Base-by-base conservation (phyloP, 2,888 invertebrate genomes). In the Patella pellucida region DNA sequence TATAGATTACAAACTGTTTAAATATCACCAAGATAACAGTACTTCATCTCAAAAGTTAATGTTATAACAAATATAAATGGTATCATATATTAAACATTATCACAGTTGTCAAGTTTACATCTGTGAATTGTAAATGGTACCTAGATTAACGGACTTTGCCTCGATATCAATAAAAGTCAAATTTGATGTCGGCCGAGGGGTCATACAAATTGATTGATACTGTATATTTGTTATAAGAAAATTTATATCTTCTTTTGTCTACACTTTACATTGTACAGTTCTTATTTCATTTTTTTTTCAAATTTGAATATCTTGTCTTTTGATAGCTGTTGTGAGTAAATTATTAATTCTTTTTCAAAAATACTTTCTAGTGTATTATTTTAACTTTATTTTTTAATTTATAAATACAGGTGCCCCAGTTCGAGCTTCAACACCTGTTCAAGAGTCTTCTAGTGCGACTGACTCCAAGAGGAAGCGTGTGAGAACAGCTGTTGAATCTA, bases 381-480 rank as follows among this genome's bases (percentile, higher is more conserved):
- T 41, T 41, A 54, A n/a, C 15, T 15, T 54, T 16, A 54, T n/a
- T n/a, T 0, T 54, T 16, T n/a, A 11, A 62, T 12, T 62, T 9
- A 62, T 62, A 23, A 62, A 62, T 62, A 52, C 80, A 19, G 71
- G 78, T 16, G 68, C 81, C 52, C 69, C 80, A 69, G 69, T 76
- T 16, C 19, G 74, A 19, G 72, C 77, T 9, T 31, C 79, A 51
- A 56, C 78, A 23, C 72, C 79, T n/a, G 74, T 76, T 62, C 68
- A 80, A 7, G 74, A 80, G 11, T 72, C 80, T 14, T 69, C 81
- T 41, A 78, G 77, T 16, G 69, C 76, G 0, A 68, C 76, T 16
- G 84, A 84, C 68, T 79, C 81, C 12, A 82, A 82, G 72, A 76
- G 81, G 51, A 84, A 84, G 73, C 75, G 84, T 41, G 75, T 78